These are phyloP conservation scores for Hypena proboscidalis DNA, from an alignment of 2,888 invertebrate genomes.

Conservation along the genomic window DNA sequence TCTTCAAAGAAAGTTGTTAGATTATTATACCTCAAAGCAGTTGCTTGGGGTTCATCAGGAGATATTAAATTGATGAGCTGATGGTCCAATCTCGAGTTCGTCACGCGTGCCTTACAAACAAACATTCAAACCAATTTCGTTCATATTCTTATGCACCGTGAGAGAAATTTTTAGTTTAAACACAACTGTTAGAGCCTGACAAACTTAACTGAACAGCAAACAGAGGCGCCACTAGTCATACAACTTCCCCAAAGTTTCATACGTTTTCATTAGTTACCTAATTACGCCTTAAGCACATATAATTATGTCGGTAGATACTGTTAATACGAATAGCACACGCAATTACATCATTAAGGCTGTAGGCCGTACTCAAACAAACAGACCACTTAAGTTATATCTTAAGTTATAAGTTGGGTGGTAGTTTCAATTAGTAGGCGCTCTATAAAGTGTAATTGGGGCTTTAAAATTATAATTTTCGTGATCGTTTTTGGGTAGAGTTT, in stretches of 20 bases:
- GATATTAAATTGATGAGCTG: background rate
- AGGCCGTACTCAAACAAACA: slow-evolving; percentile 35
- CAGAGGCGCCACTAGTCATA: no score
- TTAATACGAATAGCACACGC: slow-evolving; percentile 49
- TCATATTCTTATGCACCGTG: slow-evolving; percentile 2
- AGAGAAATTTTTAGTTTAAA: slow-evolving; percentile 6
- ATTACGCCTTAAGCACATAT: no score
- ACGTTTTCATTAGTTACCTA: no score
- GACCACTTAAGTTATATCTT: slow-evolving; percentile 28
- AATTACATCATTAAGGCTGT: slow-evolving; percentile 46
- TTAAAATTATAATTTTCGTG: background rate
- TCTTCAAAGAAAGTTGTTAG: no score
- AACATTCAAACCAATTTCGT: slow-evolving; percentile 3
- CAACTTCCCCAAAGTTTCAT: no score
- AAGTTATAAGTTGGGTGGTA: slow-evolving; percentile 23
- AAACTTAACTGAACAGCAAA: slow-evolving; percentile 13
- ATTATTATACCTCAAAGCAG: background rate
- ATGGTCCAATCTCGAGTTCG: slow-evolving; percentile 1
- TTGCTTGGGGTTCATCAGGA: background rate
- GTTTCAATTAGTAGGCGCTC: slow-evolving; percentile 38
- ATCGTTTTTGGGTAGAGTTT: no score
- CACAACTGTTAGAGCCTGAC: slow-evolving; percentile 13
- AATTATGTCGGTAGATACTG: no score
- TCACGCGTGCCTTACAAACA: slow-evolving; percentile 1
- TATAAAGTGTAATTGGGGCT: slow-evolving; percentile 5